Base-by-base conservation (phyloP, 1,140 invertebrate species). In the Lucilia sericata region DNA sequence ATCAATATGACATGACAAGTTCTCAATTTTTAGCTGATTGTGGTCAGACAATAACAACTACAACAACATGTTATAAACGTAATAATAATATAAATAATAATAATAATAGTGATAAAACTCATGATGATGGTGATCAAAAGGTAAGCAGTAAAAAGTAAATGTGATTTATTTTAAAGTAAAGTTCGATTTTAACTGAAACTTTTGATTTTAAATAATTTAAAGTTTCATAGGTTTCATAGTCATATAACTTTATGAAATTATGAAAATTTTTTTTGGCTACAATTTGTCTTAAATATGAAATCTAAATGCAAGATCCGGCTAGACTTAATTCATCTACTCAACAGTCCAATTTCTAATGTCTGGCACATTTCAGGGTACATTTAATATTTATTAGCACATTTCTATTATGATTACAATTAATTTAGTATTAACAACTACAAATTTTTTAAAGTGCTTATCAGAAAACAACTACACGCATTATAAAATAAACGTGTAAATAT, bases 1-100 rank as follows among this genome's bases (percentile, higher is more conserved):
- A 74, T 81, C 83, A 84, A 74, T 84, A 84, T 80, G 83, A 70
- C 55, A 49, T 84, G 51, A 84, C 74, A 42, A 70, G 82, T 51
- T 30, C 82, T 21, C 82, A 83, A 17, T 83, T n/a, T 34, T n/a
- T 83, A 30, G 5, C 75, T 30, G 83, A 84, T 21, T 84, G 76
- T 30, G 82, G 42, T 49, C 82, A 83, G 70, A 83, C 42, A 70
- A 75, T 49, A 51, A 83, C 65, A 70, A 75, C 36, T 1, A 65
- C 82, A n/a, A 83, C 82, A 65, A 70, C 51, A 74, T 82, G 82
- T 47, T 82, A 82, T 36, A 82, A 60, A 21, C 51, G 82, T 12
- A 65, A 70, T 47, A 82, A 82, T 19, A 74, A 25, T n/a, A 60
- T 30, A 30, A 2, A 60, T 60, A 60, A 60, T 42, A n/a, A 21